Conservation (phyloP, 2,113 vertebrate species). For the Epinephelus fuscoguttatus region DNA sequence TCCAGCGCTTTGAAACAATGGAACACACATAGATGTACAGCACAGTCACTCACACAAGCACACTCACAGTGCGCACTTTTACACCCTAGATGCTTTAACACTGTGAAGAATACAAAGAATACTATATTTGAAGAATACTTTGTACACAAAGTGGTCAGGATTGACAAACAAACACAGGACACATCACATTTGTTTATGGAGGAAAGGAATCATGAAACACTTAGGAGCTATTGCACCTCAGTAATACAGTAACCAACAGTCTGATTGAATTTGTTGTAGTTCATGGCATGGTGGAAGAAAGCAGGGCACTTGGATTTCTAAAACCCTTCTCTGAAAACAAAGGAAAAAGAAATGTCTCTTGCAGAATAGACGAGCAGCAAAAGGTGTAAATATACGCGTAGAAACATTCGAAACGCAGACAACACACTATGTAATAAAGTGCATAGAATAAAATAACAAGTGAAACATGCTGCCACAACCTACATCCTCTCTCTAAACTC, state of each 20-base stretch:
- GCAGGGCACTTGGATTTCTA: background rate
- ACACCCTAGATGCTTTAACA: background rate
- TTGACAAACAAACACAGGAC: background rate
- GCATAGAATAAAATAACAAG: background rate
- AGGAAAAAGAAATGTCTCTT: background rate
- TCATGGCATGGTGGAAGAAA: background rate
- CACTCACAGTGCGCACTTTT: conserved; percentile 16
- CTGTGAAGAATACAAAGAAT: too few relatives aligned
- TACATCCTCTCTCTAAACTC: background rate
- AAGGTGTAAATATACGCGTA: background rate
- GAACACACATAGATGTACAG: conserved; percentile 58
- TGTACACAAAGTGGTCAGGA: background rate
- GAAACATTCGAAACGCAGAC: background rate
- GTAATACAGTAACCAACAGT: background rate
- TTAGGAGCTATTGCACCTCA: background rate
- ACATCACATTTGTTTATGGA: background rate
- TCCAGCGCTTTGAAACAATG: conserved; percentile 76
- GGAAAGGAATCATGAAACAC: background rate
- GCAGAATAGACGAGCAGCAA: background rate
- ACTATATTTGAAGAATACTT: background rate
- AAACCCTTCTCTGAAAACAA: background rate
- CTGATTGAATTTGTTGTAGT: background rate
- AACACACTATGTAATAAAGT: background rate
- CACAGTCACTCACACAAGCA: conserved; percentile 15
- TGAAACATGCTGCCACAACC: background rate